phyloP scores from a whole-genome alignment of 2,113 vertebrate genomes.

The Leucoraja erinaceus region DNA sequence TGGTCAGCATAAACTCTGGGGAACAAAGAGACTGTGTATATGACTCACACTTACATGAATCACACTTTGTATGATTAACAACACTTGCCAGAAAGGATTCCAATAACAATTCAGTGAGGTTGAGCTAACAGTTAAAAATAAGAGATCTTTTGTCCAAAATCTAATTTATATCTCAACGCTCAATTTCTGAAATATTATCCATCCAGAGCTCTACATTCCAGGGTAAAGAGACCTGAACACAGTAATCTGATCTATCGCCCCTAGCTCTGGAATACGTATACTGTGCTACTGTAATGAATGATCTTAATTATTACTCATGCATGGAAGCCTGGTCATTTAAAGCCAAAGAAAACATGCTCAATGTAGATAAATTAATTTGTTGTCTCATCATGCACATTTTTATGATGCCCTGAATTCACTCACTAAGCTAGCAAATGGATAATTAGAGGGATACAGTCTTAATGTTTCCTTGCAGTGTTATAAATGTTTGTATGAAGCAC shows the following conservation, averaged over 20 bases:
- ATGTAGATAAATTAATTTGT: neutral
- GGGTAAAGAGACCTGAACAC: neutral
- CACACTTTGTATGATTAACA: neutral
- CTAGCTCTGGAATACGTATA: neutral
- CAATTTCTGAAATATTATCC: neutral
- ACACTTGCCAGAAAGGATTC: neutral
- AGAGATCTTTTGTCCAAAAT: neutral
- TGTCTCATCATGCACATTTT: slow-evolving; percentile 13
- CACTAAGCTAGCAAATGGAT: neutral
- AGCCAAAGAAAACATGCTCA: slow-evolving; percentile 10
- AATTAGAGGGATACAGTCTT: neutral
- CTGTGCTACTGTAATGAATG: neutral
- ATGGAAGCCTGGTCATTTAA: neutral
- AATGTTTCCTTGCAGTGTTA: neutral
- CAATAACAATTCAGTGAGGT: neutral
- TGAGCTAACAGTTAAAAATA: neutral
- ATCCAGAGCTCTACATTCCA: neutral
- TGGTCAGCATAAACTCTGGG: too few relatives aligned
- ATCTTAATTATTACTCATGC: neutral
- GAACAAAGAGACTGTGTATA: too few relatives aligned
- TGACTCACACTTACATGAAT: too few relatives aligned
- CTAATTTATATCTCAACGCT: neutral
- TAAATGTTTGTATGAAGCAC: neutral
- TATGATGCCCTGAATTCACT: neutral
- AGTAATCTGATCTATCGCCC: slow-evolving; percentile 21